Conservation (phyloP, 2,797 vertebrate genomes). For the Leucoraja ocellata region DNA sequence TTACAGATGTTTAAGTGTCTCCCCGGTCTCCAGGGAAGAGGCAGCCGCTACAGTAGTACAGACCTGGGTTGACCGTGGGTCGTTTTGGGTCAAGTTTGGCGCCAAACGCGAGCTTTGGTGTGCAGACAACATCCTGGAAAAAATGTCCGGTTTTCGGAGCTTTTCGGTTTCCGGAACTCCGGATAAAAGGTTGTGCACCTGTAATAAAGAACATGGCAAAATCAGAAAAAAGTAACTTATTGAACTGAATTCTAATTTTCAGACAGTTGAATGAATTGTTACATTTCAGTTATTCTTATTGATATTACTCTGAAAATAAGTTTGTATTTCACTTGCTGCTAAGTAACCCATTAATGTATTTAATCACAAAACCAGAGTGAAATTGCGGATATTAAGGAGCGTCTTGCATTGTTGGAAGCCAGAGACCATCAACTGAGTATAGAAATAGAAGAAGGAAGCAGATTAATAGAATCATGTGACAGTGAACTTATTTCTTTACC, state of each 20-base stretch:
- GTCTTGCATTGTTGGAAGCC: conserved; percentile 60
- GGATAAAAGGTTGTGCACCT: too few relatives aligned
- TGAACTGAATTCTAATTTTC: neutral
- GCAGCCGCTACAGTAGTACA: too few relatives aligned
- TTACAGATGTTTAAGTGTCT: too few relatives aligned
- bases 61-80: too few relatives aligned
- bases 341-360: neutral
- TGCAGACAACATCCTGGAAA: too few relatives aligned
- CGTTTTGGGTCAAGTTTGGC: too few relatives aligned
- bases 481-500: conserved; percentile 59
- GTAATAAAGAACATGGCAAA: neutral
- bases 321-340: neutral
- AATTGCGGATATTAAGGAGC: conserved; percentile 64
- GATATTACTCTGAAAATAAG: neutral
- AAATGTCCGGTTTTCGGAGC: too few relatives aligned
- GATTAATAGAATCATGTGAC: conserved; percentile 57
- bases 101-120: too few relatives aligned
- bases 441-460: conserved; percentile 65
- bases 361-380: conserved; percentile 60
- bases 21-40: too few relatives aligned
- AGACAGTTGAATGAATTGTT: neutral
- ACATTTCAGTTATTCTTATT: neutral
- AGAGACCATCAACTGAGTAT: conserved; percentile 59
- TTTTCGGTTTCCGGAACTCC: too few relatives aligned
- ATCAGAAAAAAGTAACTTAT: neutral